These are phyloP conservation scores for Carpatolechia fugitivella DNA, from an alignment of 2,888 invertebrate species.

Conservation along the genomic window DNA sequence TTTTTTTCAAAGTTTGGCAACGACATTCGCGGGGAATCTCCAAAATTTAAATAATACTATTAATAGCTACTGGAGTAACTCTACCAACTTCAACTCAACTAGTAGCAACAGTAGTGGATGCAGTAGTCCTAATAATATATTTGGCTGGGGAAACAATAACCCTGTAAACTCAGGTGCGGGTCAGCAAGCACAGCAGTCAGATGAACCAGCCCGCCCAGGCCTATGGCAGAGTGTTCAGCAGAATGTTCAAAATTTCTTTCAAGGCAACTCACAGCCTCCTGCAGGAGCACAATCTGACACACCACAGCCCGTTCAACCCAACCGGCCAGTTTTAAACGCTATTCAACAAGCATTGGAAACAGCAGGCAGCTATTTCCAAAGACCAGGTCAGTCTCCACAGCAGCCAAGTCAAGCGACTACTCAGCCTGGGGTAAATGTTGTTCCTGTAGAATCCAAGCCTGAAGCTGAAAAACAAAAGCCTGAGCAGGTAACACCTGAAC, in stretches of 20 bases:
- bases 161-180: neutral
- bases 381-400: conserved; percentile 7
- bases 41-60: conserved; percentile 45
- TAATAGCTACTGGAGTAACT: conserved; percentile 37
- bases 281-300: conserved; percentile 31
- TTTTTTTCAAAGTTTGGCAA: conserved; percentile 5
- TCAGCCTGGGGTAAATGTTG: conserved; percentile 26
- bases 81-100: conserved; percentile 18
- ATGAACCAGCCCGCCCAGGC: neutral
- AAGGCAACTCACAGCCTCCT: conserved; percentile 13
- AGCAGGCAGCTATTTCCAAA: conserved; percentile 12
- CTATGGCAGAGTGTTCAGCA: conserved; percentile 26
- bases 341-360: conserved; percentile 22
- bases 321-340: conserved; percentile 42
- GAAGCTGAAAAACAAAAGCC: conserved; percentile 18
- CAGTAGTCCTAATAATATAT: conserved; percentile 16
- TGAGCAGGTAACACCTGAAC: conserved; percentile 9
- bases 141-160: conserved; percentile 19
- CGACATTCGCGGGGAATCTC: conserved; percentile 44
- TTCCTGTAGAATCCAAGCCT: conserved; percentile 20
- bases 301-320: conserved; percentile 24
- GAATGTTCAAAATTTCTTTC: conserved; percentile 23
- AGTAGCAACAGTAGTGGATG: conserved; percentile 11
- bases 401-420: conserved; percentile 17
- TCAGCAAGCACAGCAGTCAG: neutral